Evolutionary conservation across 2,113 vertebrate species (phyloP).

Genomic region (Notothenia rossii): DNA sequence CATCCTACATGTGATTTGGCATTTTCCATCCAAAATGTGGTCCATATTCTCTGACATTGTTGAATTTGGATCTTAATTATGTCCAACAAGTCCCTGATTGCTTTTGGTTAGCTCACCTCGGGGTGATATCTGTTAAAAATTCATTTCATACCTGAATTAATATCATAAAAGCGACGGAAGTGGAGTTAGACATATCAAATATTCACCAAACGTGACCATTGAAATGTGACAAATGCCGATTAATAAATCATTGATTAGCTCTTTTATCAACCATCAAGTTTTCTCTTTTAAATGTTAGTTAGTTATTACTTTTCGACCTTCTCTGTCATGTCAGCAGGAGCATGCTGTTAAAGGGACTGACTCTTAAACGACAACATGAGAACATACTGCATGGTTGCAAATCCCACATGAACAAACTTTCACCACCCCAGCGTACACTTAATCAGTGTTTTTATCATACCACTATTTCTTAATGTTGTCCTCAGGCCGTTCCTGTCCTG

Average conservation of each 20-base stretch:
- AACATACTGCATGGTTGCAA: not conserved
- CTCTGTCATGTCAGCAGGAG: not conserved
- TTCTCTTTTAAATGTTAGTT: not conserved
- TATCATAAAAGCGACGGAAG: not conserved
- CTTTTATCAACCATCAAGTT: not conserved
- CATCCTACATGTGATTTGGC: not conserved
- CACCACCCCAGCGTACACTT: not conserved
- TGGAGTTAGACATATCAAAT: not conserved
- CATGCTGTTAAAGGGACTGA: not conserved
- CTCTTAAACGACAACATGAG: conserved; percentile 18
- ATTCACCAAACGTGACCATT: not conserved
- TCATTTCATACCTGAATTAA: not conserved
- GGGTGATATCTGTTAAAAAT: not conserved
- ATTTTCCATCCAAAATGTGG: conserved; percentile 7
- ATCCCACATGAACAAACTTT: conserved; percentile 11
- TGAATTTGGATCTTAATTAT: not conserved
- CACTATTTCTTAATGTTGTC: conserved; percentile 1
- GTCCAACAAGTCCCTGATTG: not conserved
- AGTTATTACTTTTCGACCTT: not conserved
- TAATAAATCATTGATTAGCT: conserved; percentile 28
- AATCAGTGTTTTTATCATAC: not conserved
- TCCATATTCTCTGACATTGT: not conserved
- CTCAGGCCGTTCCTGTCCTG: conserved; percentile 8
- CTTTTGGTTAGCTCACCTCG: not conserved
- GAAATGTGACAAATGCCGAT: not conserved